Evolutionary conservation across 1,140 invertebrate species (phyloP).

Genomic region (Apis dorsata): DNA sequence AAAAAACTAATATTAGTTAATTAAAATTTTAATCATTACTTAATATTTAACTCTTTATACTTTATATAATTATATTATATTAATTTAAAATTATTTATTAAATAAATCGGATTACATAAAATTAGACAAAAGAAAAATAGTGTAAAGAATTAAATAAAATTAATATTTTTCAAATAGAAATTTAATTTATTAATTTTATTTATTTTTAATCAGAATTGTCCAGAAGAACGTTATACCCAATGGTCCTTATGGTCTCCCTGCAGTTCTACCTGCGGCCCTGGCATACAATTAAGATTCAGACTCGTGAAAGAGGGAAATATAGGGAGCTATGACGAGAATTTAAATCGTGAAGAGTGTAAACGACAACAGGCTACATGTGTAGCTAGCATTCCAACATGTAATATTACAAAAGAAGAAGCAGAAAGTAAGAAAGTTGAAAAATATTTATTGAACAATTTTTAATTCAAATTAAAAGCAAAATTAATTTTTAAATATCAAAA

Average conservation of each 20-base stretch:
- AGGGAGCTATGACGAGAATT: conserved; percentile 72
- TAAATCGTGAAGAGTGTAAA: conserved; percentile 70
- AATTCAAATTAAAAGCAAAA: too few species aligned
- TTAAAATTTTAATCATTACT: too few species aligned
- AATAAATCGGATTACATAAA: neutral
- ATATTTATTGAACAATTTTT: neutral
- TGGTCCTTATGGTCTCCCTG: conserved; percentile 86
- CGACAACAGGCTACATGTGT: conserved; percentile 75
- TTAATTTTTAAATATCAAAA: neutral
- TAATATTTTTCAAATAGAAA: neutral
- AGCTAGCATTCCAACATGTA: conserved; percentile 79
- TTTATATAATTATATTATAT: too few species aligned
- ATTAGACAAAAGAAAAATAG: too few species aligned
- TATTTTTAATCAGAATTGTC: conserved; percentile 69
- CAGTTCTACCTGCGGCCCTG: conserved; percentile 84
- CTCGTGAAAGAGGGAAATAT: conserved; percentile 69
- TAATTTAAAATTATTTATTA: neutral
- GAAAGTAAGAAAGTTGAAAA: conserved; percentile 68
- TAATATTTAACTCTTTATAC: too few species aligned
- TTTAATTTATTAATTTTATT: neutral
- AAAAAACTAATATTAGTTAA: too few species aligned
- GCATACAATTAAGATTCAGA: conserved; percentile 83
- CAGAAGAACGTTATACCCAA: conserved; percentile 75
- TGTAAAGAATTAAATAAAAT: neutral
- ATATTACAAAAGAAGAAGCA: conserved; percentile 79